Percentiles rank a stretch among this genome's conserved stretches.
Conservation (phyloP, 2,888 invertebrate genomes). For the Heteromyza rotundicornis region DNA sequence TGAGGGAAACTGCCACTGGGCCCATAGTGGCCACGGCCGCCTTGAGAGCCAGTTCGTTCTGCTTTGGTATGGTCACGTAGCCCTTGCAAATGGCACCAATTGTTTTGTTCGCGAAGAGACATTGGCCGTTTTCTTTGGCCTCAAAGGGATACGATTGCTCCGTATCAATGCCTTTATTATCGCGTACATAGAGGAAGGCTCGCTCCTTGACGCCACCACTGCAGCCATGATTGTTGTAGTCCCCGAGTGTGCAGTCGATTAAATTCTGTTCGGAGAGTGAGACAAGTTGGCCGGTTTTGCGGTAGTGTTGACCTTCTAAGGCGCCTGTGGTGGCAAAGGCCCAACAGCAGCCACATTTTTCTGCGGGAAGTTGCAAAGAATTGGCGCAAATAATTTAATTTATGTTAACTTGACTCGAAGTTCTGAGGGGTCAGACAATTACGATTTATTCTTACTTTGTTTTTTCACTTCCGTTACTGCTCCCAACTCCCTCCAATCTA, state of each 20-base stretch:
- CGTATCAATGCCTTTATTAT: slow-evolving; percentile 82
- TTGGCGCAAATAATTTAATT: too few species aligned
- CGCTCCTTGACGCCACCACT: slow-evolving; percentile 78
- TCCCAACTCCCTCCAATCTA: too few species aligned
- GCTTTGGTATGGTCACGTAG: slow-evolving; percentile 1
- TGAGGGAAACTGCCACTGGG: slow-evolving; percentile 10
- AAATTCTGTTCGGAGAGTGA: slow-evolving; percentile 72
- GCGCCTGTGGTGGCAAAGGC: slow-evolving; percentile 82
- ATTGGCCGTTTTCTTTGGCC: slow-evolving; percentile 66
- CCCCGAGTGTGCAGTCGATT: slow-evolving; percentile 8
- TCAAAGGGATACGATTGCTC: slow-evolving; percentile 83
- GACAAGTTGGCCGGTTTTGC: slow-evolving; percentile 72
- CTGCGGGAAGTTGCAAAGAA: too few species aligned
- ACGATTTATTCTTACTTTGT: too few species aligned
- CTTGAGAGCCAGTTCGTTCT: slow-evolving; percentile 6
- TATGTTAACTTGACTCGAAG: too few species aligned
- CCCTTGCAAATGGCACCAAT: slow-evolving; percentile 15
- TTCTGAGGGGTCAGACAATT: too few species aligned
- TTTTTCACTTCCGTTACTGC: too few species aligned
- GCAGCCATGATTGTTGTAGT: slow-evolving; percentile 80
- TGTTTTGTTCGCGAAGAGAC: slow-evolving; percentile 10
- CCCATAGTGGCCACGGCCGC: slow-evolving; percentile 18
- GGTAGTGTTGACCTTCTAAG: slow-evolving; percentile 82
- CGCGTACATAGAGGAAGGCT: slow-evolving; percentile 78
- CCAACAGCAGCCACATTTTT: slow-evolving; percentile 85